These are phyloP conservation scores for Cephonodes hylas DNA, from an alignment of 2,888 invertebrate genomes.

Conservation along the genomic window DNA sequence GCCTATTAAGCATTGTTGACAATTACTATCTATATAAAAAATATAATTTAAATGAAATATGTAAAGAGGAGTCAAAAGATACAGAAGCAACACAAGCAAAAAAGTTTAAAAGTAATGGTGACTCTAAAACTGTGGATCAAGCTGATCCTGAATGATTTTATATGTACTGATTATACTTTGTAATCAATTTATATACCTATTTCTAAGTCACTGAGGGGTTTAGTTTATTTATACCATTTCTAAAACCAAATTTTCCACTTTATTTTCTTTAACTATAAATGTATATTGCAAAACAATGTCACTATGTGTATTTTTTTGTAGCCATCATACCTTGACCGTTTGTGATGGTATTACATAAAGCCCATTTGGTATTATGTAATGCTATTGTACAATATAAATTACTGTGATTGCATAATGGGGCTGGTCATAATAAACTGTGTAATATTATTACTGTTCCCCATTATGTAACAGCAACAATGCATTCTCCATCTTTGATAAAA, in stretches of 20 bases:
- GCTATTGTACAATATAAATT: constrained; percentile 12
- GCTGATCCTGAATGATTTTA: constrained; percentile 45
- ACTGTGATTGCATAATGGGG: constrained; percentile 31
- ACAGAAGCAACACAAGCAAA: constrained; percentile 66
- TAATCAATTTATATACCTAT: constrained; percentile 49
- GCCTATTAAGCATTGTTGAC: constrained; percentile 89
- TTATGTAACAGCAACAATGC: constrained; percentile 22
- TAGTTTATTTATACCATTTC: constrained; percentile 65
- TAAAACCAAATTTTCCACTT: constrained; percentile 63
- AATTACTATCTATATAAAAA: constrained; percentile 90
- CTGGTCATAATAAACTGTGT: constrained; percentile 28
- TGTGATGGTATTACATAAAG: constrained; percentile 11
- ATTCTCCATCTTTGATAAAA: neutral
- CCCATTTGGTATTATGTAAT: constrained; percentile 8
- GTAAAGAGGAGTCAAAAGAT: constrained; percentile 69
- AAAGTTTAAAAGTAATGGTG: constrained; percentile 61
- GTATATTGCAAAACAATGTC: constrained; percentile 15
- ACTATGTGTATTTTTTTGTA: constrained; percentile 1
- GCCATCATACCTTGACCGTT: neutral
- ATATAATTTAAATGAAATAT: constrained; percentile 89
- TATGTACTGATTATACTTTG: constrained; percentile 38
- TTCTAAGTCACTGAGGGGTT: constrained; percentile 56
- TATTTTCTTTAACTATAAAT: constrained; percentile 40
- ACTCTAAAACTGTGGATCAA: constrained; percentile 44
- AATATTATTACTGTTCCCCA: constrained; percentile 32